Percentiles rank a stretch among this genome's conserved stretches.
Conservation (phyloP, 2,888 invertebrate species). For the Eristalis intricaria region DNA sequence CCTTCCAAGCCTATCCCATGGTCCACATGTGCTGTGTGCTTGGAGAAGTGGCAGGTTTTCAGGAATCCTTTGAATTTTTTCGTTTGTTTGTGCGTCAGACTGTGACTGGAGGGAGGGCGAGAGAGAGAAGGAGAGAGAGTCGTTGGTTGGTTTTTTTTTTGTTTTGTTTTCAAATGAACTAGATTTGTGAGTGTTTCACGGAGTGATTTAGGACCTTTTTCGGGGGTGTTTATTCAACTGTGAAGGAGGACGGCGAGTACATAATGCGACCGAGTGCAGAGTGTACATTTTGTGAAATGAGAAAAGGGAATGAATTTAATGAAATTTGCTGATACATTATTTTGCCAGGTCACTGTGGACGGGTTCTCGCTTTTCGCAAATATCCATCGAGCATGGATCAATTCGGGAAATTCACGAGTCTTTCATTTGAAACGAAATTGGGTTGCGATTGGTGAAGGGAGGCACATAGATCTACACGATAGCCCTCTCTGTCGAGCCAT, state of each 20-base stretch:
- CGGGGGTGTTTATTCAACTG: constrained; percentile 21
- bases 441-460: too few relatives aligned
- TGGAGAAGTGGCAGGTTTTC: background rate
- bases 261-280: constrained; percentile 11
- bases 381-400: background rate
- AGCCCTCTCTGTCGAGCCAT: too few relatives aligned
- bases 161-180: constrained; percentile 51
- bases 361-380: background rate
- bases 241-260: constrained; percentile 31
- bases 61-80: constrained; percentile 62
- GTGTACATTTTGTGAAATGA: background rate
- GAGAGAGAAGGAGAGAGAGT: too few relatives aligned
- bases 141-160: background rate
- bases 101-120: background rate
- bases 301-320: background rate
- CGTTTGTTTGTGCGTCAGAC: background rate
- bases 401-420: too few relatives aligned
- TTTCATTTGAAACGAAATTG: too few relatives aligned
- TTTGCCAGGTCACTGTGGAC: background rate
- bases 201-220: constrained; percentile 30
- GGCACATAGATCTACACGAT: too few relatives aligned
- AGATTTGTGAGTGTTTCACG: constrained; percentile 34
- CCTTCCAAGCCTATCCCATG: background rate
- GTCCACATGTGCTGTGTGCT: background rate
- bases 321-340: background rate